Evolutionary conservation across 2,797 vertebrate genomes (phyloP), one percentile per base, ranked within the genome.

Genomic region (Danio jaintianensis): DNA sequence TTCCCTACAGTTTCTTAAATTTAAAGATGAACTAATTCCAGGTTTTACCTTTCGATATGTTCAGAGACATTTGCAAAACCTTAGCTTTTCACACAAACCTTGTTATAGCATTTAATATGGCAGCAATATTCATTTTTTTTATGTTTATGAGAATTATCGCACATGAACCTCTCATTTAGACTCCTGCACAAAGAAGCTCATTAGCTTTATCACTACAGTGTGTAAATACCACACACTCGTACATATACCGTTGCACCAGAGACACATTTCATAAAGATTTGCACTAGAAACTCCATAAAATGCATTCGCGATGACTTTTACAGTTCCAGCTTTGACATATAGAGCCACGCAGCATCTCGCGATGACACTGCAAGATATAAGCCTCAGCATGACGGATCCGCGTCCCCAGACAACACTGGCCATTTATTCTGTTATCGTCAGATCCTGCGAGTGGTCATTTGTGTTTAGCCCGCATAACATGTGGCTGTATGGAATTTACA

Each of bases 281-380:
- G 10, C 42, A 47, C 55, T 76, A 58, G 74, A 70, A 83, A 74
- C 59, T 22, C 77, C 73, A 81, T 69, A 61, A 66, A 59, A 79
- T 58, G n/a, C 6, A 16, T 80, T 74, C 29, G 29, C 29, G 29
- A 29, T 29, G 29, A 29, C 29, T 63, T 62, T 22, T 68, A 73
- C 75, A 56, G 29, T 29, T 67, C 68, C 91, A 93, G 29, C 29
- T 95, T 93, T 97, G 97, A 97, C 96, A 97, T 97, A 29, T 29
- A 29, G 29, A 29, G 29, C 29, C 29, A 29, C 29, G 29, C 29
- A 29, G 29, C 92, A 93, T 93, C 92, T 89, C 88, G 93, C 89
- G 97, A 98, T 98, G 96, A 98, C 97, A 98, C 96, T 69, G 94
- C 95, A 97, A 97, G 97, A 98, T 98, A 98, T 95, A 96, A 94